A percentile compares a stretch with the other conserved stretches of the same genome.
phyloP scores from a whole-genome alignment of 2,888 invertebrate species.

The Scaptomyza cyrtandrae region DNA sequence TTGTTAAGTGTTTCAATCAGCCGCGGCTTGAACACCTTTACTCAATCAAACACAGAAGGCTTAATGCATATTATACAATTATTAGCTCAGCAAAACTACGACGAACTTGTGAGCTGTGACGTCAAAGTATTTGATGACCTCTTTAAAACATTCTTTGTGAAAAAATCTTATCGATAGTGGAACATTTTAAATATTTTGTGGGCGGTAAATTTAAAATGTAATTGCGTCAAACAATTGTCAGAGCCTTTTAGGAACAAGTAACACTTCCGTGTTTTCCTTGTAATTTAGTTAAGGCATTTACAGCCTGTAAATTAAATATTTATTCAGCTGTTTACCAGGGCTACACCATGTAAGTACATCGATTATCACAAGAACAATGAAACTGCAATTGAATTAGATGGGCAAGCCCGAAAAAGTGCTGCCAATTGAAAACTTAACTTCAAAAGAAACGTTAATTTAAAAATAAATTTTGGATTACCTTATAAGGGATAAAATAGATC shows the following conservation, averaged over 20 bases:
- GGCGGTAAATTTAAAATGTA: neutral
- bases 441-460: neutral
- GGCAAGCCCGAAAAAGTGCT: neutral
- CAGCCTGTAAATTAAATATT: neutral
- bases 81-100: neutral
- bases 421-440: neutral
- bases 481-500: neutral
- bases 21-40: neutral
- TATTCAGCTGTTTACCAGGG: neutral
- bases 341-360: neutral
- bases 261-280: neutral
- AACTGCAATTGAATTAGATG: neutral
- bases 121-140: slow-evolving; percentile 12
- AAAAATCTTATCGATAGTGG: slow-evolving; percentile 26
- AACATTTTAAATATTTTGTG: too few species aligned
- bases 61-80: neutral
- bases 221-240: neutral
- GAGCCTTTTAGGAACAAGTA: neutral
- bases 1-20: rapidly evolving
- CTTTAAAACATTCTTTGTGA: neutral
- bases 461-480: neutral
- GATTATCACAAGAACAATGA: neutral
- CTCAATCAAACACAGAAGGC: too few species aligned
- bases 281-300: too few species aligned
- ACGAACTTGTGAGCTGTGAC: slow-evolving; percentile 9